phyloP scores from a whole-genome alignment of 2,113 vertebrate genomes.

The Mus spicilegus region DNA sequence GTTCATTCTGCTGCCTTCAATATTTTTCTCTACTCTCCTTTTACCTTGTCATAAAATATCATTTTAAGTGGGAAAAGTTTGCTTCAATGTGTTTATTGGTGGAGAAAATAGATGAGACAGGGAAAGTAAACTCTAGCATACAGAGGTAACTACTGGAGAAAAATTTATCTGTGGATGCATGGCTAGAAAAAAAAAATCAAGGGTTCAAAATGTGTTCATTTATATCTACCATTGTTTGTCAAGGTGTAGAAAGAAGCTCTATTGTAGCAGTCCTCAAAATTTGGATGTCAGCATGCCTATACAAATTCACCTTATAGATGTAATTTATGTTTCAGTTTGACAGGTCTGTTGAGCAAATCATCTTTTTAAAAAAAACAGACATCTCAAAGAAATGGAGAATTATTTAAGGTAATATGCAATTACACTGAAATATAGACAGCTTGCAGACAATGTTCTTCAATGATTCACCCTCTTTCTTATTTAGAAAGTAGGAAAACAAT shows the following conservation, averaged over 20 bases:
- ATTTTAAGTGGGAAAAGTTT: not conserved
- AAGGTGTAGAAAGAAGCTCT: not conserved
- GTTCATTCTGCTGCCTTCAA: not conserved
- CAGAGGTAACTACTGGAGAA: not conserved
- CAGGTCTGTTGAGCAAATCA: slow-evolving; percentile 15
- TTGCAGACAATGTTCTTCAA: slow-evolving; percentile 7
- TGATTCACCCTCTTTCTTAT: slow-evolving; percentile 61
- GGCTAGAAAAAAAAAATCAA: not conserved
- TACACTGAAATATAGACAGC: slow-evolving; percentile 67
- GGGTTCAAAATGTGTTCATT: not conserved
- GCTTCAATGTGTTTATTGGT: not conserved
- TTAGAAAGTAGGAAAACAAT: slow-evolving; percentile 37
- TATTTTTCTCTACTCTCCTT: not conserved
- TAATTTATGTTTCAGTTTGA: slow-evolving; percentile 51
- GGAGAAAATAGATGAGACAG: not conserved
- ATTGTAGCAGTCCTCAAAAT: not conserved
- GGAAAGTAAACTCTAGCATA: not conserved
- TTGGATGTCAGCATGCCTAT: not conserved
- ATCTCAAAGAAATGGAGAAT: slow-evolving; percentile 38
- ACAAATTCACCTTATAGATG: not conserved
- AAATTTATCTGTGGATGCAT: not conserved
- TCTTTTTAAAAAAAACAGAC: not conserved
- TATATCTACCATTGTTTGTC: not conserved
- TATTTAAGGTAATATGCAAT: slow-evolving; percentile 29
- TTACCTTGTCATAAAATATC: not conserved